Evolutionary conservation across 2,113 vertebrate species (phyloP).

Genomic region (Collichthys lucidus): DNA sequence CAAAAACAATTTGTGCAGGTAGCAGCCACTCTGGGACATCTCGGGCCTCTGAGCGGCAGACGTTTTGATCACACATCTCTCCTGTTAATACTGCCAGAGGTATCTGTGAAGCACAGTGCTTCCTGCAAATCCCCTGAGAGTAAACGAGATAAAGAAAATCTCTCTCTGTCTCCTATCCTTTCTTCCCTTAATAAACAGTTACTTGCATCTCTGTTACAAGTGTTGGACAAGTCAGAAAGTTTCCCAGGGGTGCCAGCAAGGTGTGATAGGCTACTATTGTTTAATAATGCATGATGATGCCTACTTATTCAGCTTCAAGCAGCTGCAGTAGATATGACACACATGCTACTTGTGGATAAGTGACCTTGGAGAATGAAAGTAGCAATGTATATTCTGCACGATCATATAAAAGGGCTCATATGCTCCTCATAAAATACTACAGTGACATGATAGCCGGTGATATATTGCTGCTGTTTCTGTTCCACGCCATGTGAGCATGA

Average conservation of each 20-base stretch:
- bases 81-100: constrained; percentile 14
- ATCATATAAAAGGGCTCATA: constrained; percentile 20
- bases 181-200: not conserved
- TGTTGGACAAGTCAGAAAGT: constrained; percentile 37
- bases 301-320: constrained; percentile 37
- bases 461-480: constrained; percentile 27
- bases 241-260: constrained; percentile 27
- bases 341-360: not conserved
- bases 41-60: constrained; percentile 30
- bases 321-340: constrained; percentile 19
- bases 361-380: constrained; percentile 61
- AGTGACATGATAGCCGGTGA: constrained; percentile 37
- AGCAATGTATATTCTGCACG: constrained; percentile 16
- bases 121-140: constrained; percentile 17
- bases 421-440: constrained; percentile 29
- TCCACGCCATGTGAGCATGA: not conserved
- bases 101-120: constrained; percentile 40
- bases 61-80: constrained; percentile 37
- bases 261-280: constrained; percentile 46
- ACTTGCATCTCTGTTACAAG: constrained; percentile 24
- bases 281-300: constrained; percentile 68
- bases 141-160: not conserved
- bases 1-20: constrained; percentile 10
- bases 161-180: not conserved
- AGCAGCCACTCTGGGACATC: constrained; percentile 25